Base-by-base conservation (phyloP, 2,113 vertebrate species). In the Apodemus speciosus region DNA sequence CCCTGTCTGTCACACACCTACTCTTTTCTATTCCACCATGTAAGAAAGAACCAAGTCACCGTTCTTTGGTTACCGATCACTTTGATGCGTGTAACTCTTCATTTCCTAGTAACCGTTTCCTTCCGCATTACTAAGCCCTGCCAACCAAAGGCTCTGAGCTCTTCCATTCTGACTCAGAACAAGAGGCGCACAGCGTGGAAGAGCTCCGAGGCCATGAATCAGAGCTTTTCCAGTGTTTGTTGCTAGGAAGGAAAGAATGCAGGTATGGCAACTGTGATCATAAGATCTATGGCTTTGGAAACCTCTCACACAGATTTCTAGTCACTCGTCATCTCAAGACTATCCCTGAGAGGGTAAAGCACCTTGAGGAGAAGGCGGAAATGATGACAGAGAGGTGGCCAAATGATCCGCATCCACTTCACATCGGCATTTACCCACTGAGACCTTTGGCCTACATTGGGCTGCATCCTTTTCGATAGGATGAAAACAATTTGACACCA, bases 171-270 rank as follows among this genome's bases (percentile, higher is more conserved):
- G 97, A 97, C 92, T 97, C 97, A 97, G 92, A 97, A 96, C 92
- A 92, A 95, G 96, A 97, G 88, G 90, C 94, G n/a, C 86, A 92
- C 46, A 86, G 94, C 79, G 94, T 94, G 95, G 79, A 83, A 43
- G 79, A 62, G 79, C 56, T 89, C 92, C 30, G 53, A 60, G 3
- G 76, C 94, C 97, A 90, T 97, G 97, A 97, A 97, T 97, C 96
- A 96, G 97, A 97, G 97, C 97, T 97, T 97, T 97, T 97, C 96
- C 97, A 97, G 96, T 97, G 97, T 97, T 96, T 96, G 93, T 96
- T 96, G 95, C 93, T 96, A 95, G 92, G 88, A 97, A 97, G 97
- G 92, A 96, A 93, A 96, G 96, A 95, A 96, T 32, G 80, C 94
- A 95, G 94, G 87, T 93, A 97, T 96, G 93, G 95, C 95, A 95